A percentile compares a stretch with the other conserved stretches of the same genome.
These are phyloP conservation scores for Phoronis australis DNA, from an alignment of 2,888 invertebrate species.

Conservation along the genomic window DNA sequence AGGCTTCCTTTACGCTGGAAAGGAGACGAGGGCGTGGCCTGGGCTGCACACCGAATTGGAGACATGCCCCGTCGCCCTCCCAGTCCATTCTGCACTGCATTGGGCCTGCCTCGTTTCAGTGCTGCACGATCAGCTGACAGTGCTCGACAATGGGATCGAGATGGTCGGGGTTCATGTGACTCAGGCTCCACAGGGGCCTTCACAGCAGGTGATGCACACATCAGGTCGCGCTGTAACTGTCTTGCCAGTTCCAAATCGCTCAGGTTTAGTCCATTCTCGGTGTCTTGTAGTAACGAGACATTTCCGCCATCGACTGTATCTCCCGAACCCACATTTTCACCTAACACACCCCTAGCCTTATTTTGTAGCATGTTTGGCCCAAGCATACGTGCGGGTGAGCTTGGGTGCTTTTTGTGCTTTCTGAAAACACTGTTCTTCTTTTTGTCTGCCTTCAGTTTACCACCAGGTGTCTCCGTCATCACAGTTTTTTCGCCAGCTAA, in stretches of 20 bases:
- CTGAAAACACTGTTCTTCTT: constrained; percentile 11
- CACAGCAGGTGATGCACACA: not conserved
- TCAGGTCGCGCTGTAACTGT: not conserved
- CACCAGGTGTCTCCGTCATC: constrained; percentile 24
- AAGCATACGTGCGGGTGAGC: constrained; percentile 18
- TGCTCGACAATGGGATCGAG: constrained; percentile 11
- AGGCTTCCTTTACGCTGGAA: not conserved
- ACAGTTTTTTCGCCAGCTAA: constrained; percentile 18
- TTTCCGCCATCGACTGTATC: not conserved
- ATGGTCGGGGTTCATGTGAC: not conserved
- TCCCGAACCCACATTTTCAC: too few species aligned
- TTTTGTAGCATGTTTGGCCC: not conserved
- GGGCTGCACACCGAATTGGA: not conserved
- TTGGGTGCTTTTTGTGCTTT: constrained; percentile 16
- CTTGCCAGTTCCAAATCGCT: not conserved
- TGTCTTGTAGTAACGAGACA: not conserved
- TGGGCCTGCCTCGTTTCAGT: constrained; percentile 34
- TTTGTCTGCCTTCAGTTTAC: constrained; percentile 13
- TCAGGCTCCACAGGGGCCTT: not conserved
- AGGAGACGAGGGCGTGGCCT: not conserved
- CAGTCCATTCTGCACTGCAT: constrained; percentile 34
- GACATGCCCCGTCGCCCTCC: not conserved
- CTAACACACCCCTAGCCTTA: too few species aligned
- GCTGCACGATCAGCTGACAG: constrained; percentile 11
- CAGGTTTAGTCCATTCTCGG: not conserved